Conservation (phyloP, 2,888 invertebrate species). For the Halictus quadricinctus region DNA sequence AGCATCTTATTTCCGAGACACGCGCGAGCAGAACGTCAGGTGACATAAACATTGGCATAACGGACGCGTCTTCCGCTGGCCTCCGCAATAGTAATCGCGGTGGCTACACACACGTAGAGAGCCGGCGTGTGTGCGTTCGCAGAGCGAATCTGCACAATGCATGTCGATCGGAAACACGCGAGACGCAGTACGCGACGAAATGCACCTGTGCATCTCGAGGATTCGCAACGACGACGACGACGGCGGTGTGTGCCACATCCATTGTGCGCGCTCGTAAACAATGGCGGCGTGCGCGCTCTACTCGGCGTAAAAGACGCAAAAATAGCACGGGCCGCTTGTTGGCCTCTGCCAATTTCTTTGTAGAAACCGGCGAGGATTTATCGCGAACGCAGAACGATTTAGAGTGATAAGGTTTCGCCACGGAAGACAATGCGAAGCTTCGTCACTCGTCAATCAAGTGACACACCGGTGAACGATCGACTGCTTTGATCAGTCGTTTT, state of each 20-base stretch:
- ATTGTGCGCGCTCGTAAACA: slow-evolving; percentile 32
- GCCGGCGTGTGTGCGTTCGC: not conserved
- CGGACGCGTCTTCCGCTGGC: not conserved
- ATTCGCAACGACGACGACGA: not conserved
- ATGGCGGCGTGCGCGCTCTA: slow-evolving; percentile 4
- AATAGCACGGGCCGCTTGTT: slow-evolving; percentile 31
- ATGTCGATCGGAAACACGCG: slow-evolving; percentile 14
- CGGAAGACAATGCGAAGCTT: slow-evolving; percentile 4
- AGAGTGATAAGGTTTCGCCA: slow-evolving; percentile 42
- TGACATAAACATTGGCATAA: not conserved
- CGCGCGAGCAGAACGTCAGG: not conserved
- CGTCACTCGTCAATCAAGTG: not conserved
- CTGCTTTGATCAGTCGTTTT: not conserved
- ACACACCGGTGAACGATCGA: not conserved
- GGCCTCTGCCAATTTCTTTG: slow-evolving; percentile 46
- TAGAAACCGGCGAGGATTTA: slow-evolving; percentile 27
- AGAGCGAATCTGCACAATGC: slow-evolving; percentile 15
- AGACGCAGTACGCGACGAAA: not conserved
- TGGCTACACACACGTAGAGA: not conserved
- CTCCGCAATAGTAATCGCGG: not conserved
- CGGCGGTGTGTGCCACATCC: slow-evolving; percentile 1
- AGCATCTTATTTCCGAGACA: not conserved
- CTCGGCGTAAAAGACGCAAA: slow-evolving; percentile 25
- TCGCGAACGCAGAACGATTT: slow-evolving; percentile 12
- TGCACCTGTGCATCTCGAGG: slow-evolving; percentile 7